Evolutionary conservation across 2,888 invertebrate genomes (phyloP), one percentile per base, ranked within the genome.

Genomic region (Phymatocera aterrima): DNA sequence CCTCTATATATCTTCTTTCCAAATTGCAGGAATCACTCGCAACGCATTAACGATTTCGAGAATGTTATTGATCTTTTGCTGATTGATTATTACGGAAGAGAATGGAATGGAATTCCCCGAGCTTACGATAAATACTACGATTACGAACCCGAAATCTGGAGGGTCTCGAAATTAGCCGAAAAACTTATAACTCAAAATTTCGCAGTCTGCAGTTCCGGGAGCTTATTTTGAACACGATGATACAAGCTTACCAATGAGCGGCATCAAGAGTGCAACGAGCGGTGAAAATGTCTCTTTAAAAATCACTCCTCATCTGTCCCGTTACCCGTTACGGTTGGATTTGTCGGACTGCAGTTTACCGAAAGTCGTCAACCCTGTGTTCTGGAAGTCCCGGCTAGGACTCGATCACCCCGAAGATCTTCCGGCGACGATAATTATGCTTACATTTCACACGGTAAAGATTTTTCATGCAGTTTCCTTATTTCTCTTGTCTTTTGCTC

Each of bases 241-340:
- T n/a, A n/a, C n/a, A 1, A 80, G 65, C 78, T 78, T 70, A 78
- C 78, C 78, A 21, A 51, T 78, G 78, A 83, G 80, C 82, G 77
- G 82, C 87, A 87, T 87, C 85, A 82, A 83, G 82, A 78, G 72
- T 77, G 82, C 83, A 78, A 78, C 77, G 82, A 83, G 80, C 80
- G 79, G 77, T 51, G 74, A 84, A 37, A 51, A 83, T 84, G 83
- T 80, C 80, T 24, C 77, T 70, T 77, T 79, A 70, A 74, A 77
- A 79, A 80, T 82, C 83, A 83, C 70, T 83, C 78, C 83, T 87
- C 86, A 86, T 86, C 86, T 85, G 83, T 85, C 79, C 77, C 51
- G 43, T 68, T n/a, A 68, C 28, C 15, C 43, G 68, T 43, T 46
- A 21, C 5, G 37, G 6, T n/a, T 8, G 37, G 10, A 43, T 46